phyloP scores from a whole-genome alignment of 2,113 vertebrate genomes.

The Gymnogyps californianus region DNA sequence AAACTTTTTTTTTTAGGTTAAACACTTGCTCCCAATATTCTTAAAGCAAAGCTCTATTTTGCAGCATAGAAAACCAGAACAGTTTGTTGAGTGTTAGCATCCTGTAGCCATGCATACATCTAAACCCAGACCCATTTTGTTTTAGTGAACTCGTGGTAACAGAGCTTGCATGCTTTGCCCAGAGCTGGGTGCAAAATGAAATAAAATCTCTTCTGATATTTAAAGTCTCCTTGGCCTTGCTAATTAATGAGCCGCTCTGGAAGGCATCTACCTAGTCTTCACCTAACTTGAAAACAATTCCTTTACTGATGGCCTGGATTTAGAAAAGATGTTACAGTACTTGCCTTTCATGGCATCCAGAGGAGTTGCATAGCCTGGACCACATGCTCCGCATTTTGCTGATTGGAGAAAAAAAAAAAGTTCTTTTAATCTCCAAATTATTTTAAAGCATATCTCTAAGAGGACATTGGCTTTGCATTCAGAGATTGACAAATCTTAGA shows the following conservation, averaged over 20 bases:
- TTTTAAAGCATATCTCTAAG: neutral
- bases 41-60: neutral
- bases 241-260: neutral
- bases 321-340: neutral
- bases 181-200: neutral
- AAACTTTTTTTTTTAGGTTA: neutral
- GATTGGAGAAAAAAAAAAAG: neutral
- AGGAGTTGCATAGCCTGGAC: slow-evolving; percentile 86
- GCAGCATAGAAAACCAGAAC: neutral
- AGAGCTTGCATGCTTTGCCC: neutral
- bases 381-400: slow-evolving; percentile 82
- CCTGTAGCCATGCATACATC: neutral
- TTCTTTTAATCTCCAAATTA: neutral
- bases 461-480: neutral
- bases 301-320: neutral
- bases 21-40: neutral
- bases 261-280: neutral
- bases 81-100: neutral
- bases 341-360: slow-evolving; percentile 92
- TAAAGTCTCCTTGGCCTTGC: neutral
- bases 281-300: too few relatives aligned
- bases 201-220: neutral
- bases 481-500: neutral
- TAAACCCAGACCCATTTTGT: neutral
- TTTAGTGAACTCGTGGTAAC: neutral